Percentiles rank a stretch among this genome's conserved stretches.
phyloP scores from a whole-genome alignment of 2,797 vertebrate genomes.

The Dromococcyx pavoninus region DNA sequence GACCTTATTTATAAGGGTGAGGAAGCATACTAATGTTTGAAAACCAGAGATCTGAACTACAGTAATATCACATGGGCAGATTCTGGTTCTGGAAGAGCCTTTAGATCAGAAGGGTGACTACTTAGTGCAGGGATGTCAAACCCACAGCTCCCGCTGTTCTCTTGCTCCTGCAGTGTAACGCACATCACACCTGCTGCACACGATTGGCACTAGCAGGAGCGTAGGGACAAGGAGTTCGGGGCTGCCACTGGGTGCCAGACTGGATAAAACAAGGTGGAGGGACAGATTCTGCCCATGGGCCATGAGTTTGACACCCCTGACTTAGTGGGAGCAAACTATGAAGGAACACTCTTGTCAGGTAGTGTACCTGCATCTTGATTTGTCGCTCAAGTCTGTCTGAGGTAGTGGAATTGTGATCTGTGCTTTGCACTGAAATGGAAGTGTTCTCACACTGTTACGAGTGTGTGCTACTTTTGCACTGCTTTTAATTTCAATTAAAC shows the following conservation, averaged over 20 bases:
- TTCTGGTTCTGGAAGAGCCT: not conserved
- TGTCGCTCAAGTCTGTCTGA: not conserved
- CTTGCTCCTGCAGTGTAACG: too few species aligned
- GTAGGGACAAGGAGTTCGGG: too few species aligned
- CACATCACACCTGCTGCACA: too few species aligned
- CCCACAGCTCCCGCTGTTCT: too few species aligned
- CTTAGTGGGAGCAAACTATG: not conserved
- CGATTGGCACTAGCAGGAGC: too few species aligned
- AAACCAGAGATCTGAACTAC: not conserved
- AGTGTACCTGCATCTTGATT: not conserved
- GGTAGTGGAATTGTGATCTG: not conserved
- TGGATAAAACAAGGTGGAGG: too few species aligned
- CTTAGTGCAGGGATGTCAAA: too few species aligned
- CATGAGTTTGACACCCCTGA: too few species aligned
- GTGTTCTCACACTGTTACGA: not conserved
- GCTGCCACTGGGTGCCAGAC: too few species aligned
- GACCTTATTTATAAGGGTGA: not conserved
- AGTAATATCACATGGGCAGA: not conserved
- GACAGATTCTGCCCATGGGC: too few species aligned
- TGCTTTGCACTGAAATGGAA: not conserved
- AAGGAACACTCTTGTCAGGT: not conserved
- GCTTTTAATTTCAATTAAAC: not conserved
- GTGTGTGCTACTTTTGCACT: not conserved
- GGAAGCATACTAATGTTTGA: not conserved
- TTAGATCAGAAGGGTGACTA: not conserved